A percentile compares a stretch with the other conserved stretches of the same genome.
Evolutionary conservation across 2,113 vertebrate genomes (phyloP).

Genomic region (Lamprotornis superbus): DNA sequence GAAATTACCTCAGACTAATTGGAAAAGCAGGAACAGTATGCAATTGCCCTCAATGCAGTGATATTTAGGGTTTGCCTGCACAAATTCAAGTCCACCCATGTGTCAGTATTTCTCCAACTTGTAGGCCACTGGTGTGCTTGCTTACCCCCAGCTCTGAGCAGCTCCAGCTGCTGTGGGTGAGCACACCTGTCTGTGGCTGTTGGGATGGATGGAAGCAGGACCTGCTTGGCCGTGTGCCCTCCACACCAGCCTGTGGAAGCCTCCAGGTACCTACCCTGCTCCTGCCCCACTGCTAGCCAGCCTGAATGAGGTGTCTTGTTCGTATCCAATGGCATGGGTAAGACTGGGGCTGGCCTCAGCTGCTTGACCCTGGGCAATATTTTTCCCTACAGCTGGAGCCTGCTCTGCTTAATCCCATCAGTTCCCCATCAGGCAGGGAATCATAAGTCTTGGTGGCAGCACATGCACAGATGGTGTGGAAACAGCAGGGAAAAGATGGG

Average conservation of each 20-base stretch:
- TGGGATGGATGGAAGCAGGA: neutral
- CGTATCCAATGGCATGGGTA: rapidly evolving
- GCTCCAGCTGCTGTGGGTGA: rapidly evolving
- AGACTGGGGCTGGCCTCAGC: neutral
- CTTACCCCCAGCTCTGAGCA: neutral
- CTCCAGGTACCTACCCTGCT: neutral
- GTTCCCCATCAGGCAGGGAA: neutral
- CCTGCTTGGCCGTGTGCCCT: neutral
- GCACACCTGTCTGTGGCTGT: neutral
- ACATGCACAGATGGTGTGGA: neutral
- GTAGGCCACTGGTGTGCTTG: neutral
- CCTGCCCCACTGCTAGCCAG: neutral
- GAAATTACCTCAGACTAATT: neutral
- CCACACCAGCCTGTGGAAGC: neutral
- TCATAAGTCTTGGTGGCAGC: neutral
- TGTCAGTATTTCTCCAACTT: constrained; percentile 25
- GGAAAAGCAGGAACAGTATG: neutral
- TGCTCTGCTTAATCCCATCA: rapidly evolving
- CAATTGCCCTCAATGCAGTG: neutral
- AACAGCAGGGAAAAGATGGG: neutral
- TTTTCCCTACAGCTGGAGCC: neutral
- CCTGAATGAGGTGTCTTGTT: neutral
- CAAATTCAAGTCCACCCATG: constrained; percentile 23
- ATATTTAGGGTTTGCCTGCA: neutral
- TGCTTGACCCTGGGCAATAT: neutral